phyloP scores from a whole-genome alignment of 2,113 vertebrate species.

The Grus americana region DNA sequence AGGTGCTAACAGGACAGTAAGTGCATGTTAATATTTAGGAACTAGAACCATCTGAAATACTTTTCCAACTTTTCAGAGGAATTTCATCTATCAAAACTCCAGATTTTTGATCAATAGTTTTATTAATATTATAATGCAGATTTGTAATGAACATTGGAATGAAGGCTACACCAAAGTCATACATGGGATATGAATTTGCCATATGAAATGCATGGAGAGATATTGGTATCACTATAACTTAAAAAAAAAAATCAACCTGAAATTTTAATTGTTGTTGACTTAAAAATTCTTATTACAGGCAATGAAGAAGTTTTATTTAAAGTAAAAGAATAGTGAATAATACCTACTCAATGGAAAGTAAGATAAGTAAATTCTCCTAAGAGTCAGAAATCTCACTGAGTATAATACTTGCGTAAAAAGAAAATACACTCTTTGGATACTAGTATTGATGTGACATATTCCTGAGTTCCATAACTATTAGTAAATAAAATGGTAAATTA shows the following conservation, averaged over 20 bases:
- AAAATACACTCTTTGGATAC: background rate
- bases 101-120: background rate
- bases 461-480: background rate
- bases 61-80: background rate
- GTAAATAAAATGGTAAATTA: background rate
- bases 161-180: background rate
- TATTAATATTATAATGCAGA: background rate
- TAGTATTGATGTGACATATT: background rate
- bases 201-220: background rate
- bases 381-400: background rate
- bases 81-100: background rate
- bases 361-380: background rate
- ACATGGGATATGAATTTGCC: background rate
- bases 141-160: background rate
- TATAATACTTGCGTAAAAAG: background rate
- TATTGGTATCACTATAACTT: rapidly evolving
- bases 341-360: background rate
- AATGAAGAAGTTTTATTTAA: background rate
- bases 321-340: background rate
- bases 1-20: background rate
- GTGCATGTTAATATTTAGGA: rapidly evolving
- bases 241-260: background rate
- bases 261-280: background rate
- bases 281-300: background rate
- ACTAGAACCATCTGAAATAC: background rate